Evolutionary conservation across 2,888 invertebrate species (phyloP), one percentile per base, ranked within the genome.

Genomic region (Tachina lurida): DNA sequence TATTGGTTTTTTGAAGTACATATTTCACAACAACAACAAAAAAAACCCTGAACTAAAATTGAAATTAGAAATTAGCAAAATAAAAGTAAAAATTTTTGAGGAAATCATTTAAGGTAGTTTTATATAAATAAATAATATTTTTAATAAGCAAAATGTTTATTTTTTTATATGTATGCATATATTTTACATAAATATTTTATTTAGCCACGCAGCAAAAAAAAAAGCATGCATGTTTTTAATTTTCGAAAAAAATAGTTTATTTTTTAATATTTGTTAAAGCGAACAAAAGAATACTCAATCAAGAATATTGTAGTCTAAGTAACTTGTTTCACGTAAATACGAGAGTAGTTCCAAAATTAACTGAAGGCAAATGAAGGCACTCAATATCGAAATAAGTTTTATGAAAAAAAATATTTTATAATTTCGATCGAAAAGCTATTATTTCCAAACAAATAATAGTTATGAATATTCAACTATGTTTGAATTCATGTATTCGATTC

Each of bases 71-170:
- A 15, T 10, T 52, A 31, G 7, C 10, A 56, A 45, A 45, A 49
- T 47, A n/a, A 39, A 70, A 52, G 43, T 43, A 65, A 45, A 56
- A 63, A 54, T 19, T 3, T 43, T 49, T 19, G 19, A 39, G 3
- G 47, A 63, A 45, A 31, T n/a, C 9, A 62, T 60, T 73, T 73
- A 73, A 52, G 41, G 15, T 49, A 74, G 41, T 13, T 73, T 73
- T 31, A 47, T 49, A 41, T 39, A 70, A 54, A 70, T 54, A 54
- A n/a, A 17, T 9, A 56, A 41, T n/a, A 41, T 45, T 31, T 58
- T 58, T 47, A 15, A 45, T 49, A 67, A 39, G 39, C n/a, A 9
- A 67, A 49, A 1, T 56, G 56, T 12, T 49, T 10, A 49, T 22
- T 39, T 45, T n/a, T 63, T 60, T 31, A 31, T 31, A 7, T 41